These are phyloP conservation scores for Poeciliopsis turrubarensis DNA, from an alignment of 2,113 vertebrate species.

Conservation along the genomic window DNA sequence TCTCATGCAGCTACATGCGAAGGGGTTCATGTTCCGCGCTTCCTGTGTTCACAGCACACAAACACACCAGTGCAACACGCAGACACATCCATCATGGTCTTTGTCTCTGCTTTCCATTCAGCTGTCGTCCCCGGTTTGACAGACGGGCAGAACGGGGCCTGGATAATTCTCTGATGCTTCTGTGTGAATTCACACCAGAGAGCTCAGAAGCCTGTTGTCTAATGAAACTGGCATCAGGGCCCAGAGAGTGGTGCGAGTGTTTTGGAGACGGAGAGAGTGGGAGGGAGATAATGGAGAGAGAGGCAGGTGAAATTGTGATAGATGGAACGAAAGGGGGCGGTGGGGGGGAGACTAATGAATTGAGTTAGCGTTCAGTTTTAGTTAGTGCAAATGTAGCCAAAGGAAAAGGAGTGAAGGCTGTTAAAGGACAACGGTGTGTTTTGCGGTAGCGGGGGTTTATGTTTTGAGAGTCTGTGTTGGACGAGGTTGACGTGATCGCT, in stretches of 20 bases:
- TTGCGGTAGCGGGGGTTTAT: neutral
- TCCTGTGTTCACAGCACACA: neutral
- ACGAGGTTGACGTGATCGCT: slow-evolving; percentile 29
- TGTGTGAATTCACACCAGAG: slow-evolving; percentile 44
- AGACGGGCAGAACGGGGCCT: slow-evolving; percentile 29
- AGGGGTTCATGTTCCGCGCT: neutral
- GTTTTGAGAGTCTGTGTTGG: neutral
- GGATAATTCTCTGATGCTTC: slow-evolving; percentile 55
- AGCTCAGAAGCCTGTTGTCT: slow-evolving; percentile 38
- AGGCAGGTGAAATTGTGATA: slow-evolving; percentile 30
- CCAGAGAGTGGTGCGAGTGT: slow-evolving; percentile 8
- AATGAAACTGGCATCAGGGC: slow-evolving; percentile 35
- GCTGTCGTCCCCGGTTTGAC: slow-evolving; percentile 31
- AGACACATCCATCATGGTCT: slow-evolving; percentile 9
- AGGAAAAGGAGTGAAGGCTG: neutral
- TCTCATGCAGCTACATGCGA: neutral
- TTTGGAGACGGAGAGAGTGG: slow-evolving; percentile 26
- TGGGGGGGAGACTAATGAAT: neutral
- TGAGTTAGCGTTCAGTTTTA: slow-evolving; percentile 18
- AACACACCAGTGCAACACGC: neutral
- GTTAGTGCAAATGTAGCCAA: slow-evolving; percentile 11
- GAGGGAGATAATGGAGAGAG: slow-evolving; percentile 25
- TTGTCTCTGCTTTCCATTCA: slow-evolving; percentile 28
- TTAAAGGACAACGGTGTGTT: neutral
- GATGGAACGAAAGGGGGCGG: slow-evolving; percentile 24